phyloP scores from a whole-genome alignment of 2,113 vertebrate genomes.

The Microtus ochrogaster region DNA sequence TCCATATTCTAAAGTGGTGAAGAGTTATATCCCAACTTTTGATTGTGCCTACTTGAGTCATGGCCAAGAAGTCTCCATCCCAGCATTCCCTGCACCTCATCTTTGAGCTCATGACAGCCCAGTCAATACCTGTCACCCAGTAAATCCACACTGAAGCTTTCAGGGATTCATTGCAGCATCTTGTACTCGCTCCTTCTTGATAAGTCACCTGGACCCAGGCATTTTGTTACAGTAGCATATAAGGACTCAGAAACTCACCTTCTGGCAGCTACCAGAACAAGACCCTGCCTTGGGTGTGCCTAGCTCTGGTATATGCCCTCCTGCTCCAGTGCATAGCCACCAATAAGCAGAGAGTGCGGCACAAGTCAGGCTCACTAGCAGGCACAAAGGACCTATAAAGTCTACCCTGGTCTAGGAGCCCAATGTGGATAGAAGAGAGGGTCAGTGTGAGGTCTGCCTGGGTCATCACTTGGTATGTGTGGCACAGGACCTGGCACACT shows the following conservation, averaged over 20 bases:
- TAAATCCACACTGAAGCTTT: not conserved
- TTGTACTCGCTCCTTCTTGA: not conserved
- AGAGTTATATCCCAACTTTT: not conserved
- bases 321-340: not conserved
- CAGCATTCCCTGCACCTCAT: not conserved
- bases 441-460: too few relatives aligned
- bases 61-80: not conserved
- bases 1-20: not conserved
- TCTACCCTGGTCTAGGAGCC: not conserved
- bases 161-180: not conserved
- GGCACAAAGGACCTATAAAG: not conserved
- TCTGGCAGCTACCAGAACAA: too few relatives aligned
- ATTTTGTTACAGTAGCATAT: not conserved
- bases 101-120: not conserved
- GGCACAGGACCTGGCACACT: not conserved
- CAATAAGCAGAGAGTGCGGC: not conserved
- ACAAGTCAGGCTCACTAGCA: not conserved
- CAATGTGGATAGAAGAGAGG: not conserved
- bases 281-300: not conserved
- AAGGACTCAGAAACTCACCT: not conserved
- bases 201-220: not conserved
- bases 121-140: not conserved
- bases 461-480: not conserved
- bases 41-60: not conserved
- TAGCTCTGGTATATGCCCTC: not conserved